These are phyloP conservation scores for Petaurus breviceps DNA, from an alignment of 2,113 vertebrate genomes.

Conservation along the genomic window DNA sequence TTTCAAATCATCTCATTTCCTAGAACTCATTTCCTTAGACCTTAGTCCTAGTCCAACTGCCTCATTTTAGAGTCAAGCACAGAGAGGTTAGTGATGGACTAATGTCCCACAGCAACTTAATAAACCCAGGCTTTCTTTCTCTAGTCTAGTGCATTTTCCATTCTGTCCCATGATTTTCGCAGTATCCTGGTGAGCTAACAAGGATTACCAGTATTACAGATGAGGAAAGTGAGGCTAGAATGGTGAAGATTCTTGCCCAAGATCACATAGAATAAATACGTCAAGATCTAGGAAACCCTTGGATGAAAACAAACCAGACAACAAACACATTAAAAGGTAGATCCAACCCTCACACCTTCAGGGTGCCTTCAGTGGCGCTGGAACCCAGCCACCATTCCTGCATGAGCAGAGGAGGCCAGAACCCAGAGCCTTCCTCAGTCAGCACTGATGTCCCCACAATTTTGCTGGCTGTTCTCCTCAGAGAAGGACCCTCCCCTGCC, in stretches of 20 bases:
- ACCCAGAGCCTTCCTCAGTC: neutral
- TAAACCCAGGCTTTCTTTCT: neutral
- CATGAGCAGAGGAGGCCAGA: neutral
- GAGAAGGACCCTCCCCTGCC: constrained; percentile 54
- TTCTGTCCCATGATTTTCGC: neutral
- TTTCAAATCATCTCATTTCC: neutral
- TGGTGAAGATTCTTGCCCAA: neutral
- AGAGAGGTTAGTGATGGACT: neutral
- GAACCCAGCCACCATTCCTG: neutral
- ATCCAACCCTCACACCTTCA: neutral
- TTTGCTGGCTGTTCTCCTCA: neutral
- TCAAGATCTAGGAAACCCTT: neutral
- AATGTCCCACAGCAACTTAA: neutral
- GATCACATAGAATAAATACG: neutral
- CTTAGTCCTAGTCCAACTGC: neutral
- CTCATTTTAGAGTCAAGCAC: neutral
- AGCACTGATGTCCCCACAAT: neutral
- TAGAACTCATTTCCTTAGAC: neutral
- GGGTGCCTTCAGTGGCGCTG: neutral
- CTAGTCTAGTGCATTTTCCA: neutral
- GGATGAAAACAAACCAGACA: neutral
- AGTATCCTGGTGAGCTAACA: neutral
- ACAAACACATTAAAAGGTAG: neutral
- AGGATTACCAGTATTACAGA: neutral
- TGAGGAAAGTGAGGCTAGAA: neutral